A percentile compares a stretch with the other conserved stretches of the same genome.
Conservation (phyloP, 2,888 invertebrate genomes). For the Pseudanteris insignis region DNA sequence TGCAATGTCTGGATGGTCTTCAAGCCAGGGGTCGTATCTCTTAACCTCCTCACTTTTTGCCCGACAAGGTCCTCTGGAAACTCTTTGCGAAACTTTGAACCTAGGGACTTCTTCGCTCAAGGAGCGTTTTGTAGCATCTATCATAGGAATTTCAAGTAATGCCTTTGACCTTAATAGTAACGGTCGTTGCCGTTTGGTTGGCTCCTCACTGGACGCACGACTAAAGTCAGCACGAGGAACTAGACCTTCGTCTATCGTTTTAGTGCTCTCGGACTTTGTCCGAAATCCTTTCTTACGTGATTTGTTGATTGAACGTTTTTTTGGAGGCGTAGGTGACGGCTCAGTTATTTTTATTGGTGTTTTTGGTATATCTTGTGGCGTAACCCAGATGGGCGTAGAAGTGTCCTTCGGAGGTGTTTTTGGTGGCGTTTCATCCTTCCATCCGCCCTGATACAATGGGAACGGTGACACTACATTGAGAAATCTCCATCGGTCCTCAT, state of each 20-base stretch:
- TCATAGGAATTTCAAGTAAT: constrained; percentile 57
- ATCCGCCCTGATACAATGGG: constrained; percentile 63
- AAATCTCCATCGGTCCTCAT: constrained; percentile 59
- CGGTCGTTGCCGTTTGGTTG: constrained; percentile 56
- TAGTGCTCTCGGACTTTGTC: constrained; percentile 53
- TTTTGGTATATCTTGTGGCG: constrained; percentile 50
- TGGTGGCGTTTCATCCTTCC: constrained; percentile 62
- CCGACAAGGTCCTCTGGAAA: constrained; percentile 55
- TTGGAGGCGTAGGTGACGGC: constrained; percentile 48
- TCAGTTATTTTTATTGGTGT: constrained; percentile 40
- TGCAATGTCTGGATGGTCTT: constrained; percentile 49
- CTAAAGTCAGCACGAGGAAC: constrained; percentile 47
- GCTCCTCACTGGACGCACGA: constrained; percentile 59
- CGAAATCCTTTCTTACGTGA: constrained; percentile 50
- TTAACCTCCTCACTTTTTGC: constrained; percentile 63
- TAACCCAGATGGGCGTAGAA: constrained; percentile 57
- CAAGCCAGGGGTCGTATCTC: constrained; percentile 59
- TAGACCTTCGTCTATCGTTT: constrained; percentile 48
- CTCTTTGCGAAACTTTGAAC: constrained; percentile 49
- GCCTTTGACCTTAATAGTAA: constrained; percentile 60
- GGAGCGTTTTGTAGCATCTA: constrained; percentile 59
- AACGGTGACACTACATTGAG: constrained; percentile 62
- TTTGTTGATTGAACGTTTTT: constrained; percentile 48
- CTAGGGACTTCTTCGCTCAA: constrained; percentile 63
- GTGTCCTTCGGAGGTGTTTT: constrained; percentile 54